phyloP scores from a whole-genome alignment of 1,140 invertebrate species.

The Drosophila rufa region DNA sequence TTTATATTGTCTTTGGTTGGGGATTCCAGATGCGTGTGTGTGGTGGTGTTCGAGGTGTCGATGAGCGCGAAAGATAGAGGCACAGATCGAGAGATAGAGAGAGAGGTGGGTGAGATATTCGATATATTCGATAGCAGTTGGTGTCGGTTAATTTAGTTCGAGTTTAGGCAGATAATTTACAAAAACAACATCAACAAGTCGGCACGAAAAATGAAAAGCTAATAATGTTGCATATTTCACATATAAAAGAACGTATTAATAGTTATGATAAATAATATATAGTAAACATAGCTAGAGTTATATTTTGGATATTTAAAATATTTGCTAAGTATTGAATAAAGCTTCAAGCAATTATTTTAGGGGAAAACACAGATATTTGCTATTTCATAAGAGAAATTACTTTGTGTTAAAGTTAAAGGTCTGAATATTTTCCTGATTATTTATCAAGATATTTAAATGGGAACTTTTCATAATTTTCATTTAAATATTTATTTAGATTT shows the following conservation, averaged over 20 bases:
- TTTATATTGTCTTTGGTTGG: neutral
- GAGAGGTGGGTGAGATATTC: slow-evolving; percentile 27
- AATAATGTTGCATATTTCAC: slow-evolving; percentile 43
- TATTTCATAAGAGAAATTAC: neutral
- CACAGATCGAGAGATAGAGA: slow-evolving; percentile 23
- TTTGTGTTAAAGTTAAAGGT: neutral
- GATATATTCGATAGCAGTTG: slow-evolving; percentile 31
- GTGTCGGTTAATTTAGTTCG: slow-evolving; percentile 59
- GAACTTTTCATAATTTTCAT: too few relatives aligned
- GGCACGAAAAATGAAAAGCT: slow-evolving; percentile 38
- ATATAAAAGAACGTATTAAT: slow-evolving; percentile 33
- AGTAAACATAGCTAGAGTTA: slow-evolving; percentile 27
- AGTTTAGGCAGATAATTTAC: slow-evolving; percentile 81
- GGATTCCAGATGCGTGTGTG: slow-evolving; percentile 2
- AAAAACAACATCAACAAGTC: slow-evolving; percentile 81
- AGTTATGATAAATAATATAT: slow-evolving; percentile 39
- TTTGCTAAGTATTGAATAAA: slow-evolving; percentile 27
- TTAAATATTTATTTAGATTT: neutral
- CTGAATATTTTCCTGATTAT: neutral
- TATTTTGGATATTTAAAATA: slow-evolving; percentile 24
- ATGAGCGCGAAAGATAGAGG: slow-evolving; percentile 29
- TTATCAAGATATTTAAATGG: neutral
- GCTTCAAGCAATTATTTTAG: slow-evolving; percentile 32
- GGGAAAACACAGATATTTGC: slow-evolving; percentile 7
- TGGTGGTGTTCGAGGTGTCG: slow-evolving; percentile 7